phyloP scores from a whole-genome alignment of 2,113 vertebrate species.

The Megaceryle maxima region DNA sequence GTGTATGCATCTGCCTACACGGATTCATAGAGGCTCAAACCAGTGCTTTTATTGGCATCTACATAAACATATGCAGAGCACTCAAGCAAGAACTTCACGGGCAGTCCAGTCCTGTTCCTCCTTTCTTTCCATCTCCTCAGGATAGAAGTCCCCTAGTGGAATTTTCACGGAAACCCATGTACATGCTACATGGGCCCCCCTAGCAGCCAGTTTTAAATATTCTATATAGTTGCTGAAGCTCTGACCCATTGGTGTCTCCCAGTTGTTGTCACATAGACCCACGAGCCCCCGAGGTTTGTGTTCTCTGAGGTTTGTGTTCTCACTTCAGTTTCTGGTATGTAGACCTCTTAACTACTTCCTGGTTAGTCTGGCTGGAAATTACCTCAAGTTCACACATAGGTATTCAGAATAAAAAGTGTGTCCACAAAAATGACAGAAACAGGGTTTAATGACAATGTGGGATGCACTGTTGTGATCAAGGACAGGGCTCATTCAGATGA shows the following conservation, averaged over 20 bases:
- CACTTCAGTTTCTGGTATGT: background rate
- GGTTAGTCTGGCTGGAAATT: background rate
- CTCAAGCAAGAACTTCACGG: fast-evolving
- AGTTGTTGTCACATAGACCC: background rate
- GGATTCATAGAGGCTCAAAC: background rate
- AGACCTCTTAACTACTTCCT: background rate
- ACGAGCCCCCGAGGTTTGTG: fast-evolving
- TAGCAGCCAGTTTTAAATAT: background rate
- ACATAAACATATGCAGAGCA: background rate
- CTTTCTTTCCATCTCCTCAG: background rate
- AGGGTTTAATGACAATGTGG: background rate
- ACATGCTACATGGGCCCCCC: fast-evolving
- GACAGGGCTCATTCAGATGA: background rate
- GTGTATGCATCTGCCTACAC: fast-evolving
- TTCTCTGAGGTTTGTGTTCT: background rate
- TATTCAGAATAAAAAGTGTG: background rate
- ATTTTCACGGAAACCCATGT: background rate
- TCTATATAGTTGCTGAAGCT: background rate
- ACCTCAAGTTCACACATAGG: background rate
- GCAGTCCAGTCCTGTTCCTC: background rate
- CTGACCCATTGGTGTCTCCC: background rate
- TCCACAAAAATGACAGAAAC: background rate
- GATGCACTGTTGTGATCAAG: background rate
- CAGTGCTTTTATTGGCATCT: background rate
- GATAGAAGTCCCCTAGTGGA: background rate